Conservation (phyloP, 2,113 vertebrate genomes). For the Pelvicachromis taeniatus region DNA sequence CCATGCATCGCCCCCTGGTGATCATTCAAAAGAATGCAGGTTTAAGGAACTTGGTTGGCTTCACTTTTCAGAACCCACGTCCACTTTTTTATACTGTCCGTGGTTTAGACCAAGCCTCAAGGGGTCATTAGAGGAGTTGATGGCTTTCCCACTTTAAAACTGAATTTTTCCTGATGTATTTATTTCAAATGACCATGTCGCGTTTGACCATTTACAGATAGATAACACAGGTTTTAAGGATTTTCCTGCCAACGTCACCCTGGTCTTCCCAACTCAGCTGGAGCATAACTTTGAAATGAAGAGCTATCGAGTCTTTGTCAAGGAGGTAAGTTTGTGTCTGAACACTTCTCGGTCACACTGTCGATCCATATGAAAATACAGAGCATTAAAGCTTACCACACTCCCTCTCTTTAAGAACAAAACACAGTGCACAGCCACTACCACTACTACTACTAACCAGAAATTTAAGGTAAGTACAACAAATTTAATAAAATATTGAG, state of each 20-base stretch:
- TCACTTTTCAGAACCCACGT: background rate
- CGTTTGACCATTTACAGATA: slow-evolving; percentile 45
- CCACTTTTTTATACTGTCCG: background rate
- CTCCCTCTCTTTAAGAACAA: slow-evolving; percentile 35
- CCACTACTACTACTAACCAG: background rate
- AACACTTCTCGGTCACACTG: background rate
- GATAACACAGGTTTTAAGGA: slow-evolving; percentile 53
- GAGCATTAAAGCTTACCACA: background rate
- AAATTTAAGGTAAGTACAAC: slow-evolving; percentile 20
- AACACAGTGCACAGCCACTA: background rate
- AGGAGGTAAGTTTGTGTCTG: slow-evolving; percentile 25
- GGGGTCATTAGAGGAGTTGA: background rate
- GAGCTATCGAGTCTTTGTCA: slow-evolving; percentile 17
- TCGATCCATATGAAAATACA: background rate
- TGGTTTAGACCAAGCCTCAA: background rate
- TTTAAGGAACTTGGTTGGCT: background rate
- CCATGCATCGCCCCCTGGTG: background rate
- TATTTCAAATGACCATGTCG: background rate
- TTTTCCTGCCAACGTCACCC: slow-evolving; percentile 47
- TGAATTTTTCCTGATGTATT: background rate
- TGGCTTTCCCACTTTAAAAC: background rate
- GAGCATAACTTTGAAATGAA: slow-evolving; percentile 45
- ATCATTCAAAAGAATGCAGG: background rate
- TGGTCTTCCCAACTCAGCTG: slow-evolving; percentile 51
- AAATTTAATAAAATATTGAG: background rate